Evolutionary conservation across 2,797 vertebrate genomes (phyloP).

Genomic region (Clarias laeviceps): DNA sequence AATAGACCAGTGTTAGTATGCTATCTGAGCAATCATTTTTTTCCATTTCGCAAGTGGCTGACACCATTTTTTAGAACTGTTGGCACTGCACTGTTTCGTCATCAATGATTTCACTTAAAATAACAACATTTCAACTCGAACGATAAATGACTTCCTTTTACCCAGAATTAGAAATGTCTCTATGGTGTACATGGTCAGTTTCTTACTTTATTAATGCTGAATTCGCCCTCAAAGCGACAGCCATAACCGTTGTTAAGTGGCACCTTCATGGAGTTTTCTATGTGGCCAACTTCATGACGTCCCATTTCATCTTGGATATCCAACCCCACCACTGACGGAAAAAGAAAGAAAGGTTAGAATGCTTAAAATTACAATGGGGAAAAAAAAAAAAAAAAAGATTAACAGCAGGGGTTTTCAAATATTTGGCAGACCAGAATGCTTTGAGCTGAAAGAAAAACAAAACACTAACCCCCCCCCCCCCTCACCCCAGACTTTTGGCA

Average conservation of each 20-base stretch:
- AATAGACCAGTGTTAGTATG: neutral
- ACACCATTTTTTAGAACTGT: neutral
- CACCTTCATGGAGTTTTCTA: constrained; percentile 98
- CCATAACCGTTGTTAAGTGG: constrained; percentile 87
- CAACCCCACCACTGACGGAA: constrained; percentile 87
- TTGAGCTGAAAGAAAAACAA: constrained; percentile 5
- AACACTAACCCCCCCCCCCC: neutral
- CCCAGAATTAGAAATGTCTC: neutral
- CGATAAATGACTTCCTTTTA: neutral
- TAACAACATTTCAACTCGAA: constrained; percentile 47
- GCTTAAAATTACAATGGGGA: neutral
- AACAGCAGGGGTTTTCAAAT: neutral
- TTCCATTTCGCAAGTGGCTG: neutral
- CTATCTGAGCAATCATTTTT: neutral
- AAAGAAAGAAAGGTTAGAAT: neutral
- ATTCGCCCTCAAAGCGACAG: constrained; percentile 97
- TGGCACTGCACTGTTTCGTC: neutral
- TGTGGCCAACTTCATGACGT: constrained; percentile 95
- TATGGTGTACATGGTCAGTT: neutral
- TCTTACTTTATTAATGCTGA: constrained; percentile 95
- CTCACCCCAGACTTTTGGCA: constrained; percentile 61
- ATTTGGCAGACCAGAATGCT: constrained; percentile 53
- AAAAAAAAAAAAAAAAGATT: neutral
- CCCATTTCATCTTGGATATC: constrained; percentile 99
- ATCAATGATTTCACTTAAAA: constrained; percentile 35